phyloP scores from a whole-genome alignment of 2,888 invertebrate species.

The Lochmaea crataegi region DNA sequence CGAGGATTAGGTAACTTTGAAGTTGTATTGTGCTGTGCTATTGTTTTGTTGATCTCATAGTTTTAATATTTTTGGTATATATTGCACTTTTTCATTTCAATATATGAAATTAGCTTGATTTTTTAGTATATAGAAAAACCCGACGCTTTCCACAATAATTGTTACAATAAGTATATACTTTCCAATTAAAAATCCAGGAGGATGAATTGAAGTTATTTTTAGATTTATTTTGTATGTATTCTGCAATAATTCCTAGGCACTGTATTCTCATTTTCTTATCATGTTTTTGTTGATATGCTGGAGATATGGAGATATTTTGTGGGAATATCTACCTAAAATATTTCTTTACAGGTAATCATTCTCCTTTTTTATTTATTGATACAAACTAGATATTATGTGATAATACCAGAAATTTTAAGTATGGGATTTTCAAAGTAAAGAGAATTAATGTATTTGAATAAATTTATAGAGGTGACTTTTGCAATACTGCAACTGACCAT shows the following conservation, averaged over 20 bases:
- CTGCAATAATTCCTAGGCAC: background rate
- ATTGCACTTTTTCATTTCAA: background rate
- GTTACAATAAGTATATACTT: background rate
- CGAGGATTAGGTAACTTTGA: conserved; percentile 77
- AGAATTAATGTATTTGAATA: background rate
- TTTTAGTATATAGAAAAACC: too few relatives aligned
- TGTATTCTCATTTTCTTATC: background rate
- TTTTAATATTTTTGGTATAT: conserved; percentile 26
- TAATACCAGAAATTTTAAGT: background rate
- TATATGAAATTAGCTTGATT: background rate
- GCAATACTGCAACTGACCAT: too few relatives aligned
- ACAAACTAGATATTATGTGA: background rate
- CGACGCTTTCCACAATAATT: too few relatives aligned
- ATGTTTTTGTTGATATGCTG: background rate
- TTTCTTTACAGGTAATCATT: background rate
- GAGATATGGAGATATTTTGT: too few relatives aligned
- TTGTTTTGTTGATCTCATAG: conserved; percentile 28
- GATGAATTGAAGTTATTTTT: background rate
- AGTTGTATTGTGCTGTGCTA: conserved; percentile 25
- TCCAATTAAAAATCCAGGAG: background rate
- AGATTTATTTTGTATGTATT: background rate
- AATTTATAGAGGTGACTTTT: background rate
- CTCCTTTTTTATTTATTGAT: background rate
- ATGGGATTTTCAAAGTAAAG: conserved; percentile 3
- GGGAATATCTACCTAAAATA: too few relatives aligned